Evolutionary conservation across 1,140 invertebrate species (phyloP).

Genomic region (Drosophila asahinai): DNA sequence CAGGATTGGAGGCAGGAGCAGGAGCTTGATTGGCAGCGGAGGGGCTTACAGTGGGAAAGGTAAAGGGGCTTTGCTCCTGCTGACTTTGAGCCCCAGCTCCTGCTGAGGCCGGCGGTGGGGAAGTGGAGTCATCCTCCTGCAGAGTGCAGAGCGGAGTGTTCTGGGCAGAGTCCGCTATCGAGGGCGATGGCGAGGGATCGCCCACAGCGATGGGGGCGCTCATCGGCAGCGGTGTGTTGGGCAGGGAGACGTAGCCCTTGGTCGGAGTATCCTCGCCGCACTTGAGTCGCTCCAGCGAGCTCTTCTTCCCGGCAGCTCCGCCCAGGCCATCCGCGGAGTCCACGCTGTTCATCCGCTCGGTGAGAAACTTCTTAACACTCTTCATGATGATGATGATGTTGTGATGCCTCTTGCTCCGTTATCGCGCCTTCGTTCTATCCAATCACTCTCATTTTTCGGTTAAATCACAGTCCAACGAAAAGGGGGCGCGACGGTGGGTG

Average conservation of each 20-base stretch:
- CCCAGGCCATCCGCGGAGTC: constrained; percentile 57
- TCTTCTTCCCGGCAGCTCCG: constrained; percentile 44
- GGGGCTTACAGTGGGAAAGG: constrained; percentile 62
- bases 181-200: constrained; percentile 76
- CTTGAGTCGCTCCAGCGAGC: constrained; percentile 62
- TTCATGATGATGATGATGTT: constrained; percentile 58
- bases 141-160: constrained; percentile 74
- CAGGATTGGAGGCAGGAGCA: constrained; percentile 77
- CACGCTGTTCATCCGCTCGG: constrained; percentile 80
- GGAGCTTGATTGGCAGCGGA: constrained; percentile 71
- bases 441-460: constrained; percentile 42
- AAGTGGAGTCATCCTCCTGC: constrained; percentile 69
- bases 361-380: constrained; percentile 83
- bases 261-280: constrained; percentile 23
- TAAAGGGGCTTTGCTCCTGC: constrained; percentile 67
- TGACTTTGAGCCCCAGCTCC: constrained; percentile 29
- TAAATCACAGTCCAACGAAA: constrained; percentile 33
- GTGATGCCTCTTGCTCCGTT: constrained; percentile 11
- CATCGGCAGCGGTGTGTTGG: constrained; percentile 64
- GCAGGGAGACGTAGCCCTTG: constrained; percentile 50
- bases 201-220: constrained; percentile 69
- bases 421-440: constrained; percentile 3
- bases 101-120: constrained; percentile 58
- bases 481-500: not conserved
- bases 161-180: constrained; percentile 68